Evolutionary conservation across 2,113 vertebrate genomes (phyloP).

Genomic region (Cavia porcellus): DNA sequence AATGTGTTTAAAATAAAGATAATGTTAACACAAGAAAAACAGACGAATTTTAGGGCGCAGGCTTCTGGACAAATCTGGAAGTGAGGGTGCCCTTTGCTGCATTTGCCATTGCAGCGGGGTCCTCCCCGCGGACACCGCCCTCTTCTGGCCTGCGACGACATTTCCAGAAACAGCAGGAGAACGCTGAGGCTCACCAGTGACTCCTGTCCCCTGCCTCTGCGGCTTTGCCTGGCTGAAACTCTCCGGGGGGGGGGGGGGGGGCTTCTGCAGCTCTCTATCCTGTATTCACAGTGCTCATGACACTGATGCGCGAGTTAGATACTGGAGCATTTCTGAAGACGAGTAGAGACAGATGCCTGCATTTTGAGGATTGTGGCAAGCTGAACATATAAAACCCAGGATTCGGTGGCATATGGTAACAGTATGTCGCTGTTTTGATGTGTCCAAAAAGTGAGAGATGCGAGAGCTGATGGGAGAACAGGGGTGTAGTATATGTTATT

Average conservation of each 20-base stretch:
- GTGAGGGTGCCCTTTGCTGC: rapidly evolving
- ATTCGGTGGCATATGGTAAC: not conserved
- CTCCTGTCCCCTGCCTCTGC: rapidly evolving
- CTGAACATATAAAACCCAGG: not conserved
- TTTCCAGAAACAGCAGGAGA: not conserved
- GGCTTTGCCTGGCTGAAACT: not conserved
- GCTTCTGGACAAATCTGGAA: not conserved
- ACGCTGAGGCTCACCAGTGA: rapidly evolving
- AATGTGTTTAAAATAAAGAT: not conserved
- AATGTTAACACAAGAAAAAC: not conserved
- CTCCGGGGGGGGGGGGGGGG: no score
- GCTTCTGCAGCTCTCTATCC: not conserved
- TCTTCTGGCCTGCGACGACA: not conserved
- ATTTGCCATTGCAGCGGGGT: not conserved
- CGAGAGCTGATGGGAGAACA: not conserved
- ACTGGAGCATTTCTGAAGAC: not conserved
- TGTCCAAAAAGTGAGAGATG: not conserved
- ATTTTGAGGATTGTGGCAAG: not conserved
- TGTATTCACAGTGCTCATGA: not conserved
- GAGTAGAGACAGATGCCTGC: not conserved
- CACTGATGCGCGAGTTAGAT: not conserved
- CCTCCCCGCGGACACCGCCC: not conserved
- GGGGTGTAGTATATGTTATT: not conserved
- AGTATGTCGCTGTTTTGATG: not conserved
- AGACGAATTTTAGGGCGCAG: not conserved